These are phyloP conservation scores for Momotus momota DNA, from an alignment of 2,797 vertebrate species.

Conservation along the genomic window DNA sequence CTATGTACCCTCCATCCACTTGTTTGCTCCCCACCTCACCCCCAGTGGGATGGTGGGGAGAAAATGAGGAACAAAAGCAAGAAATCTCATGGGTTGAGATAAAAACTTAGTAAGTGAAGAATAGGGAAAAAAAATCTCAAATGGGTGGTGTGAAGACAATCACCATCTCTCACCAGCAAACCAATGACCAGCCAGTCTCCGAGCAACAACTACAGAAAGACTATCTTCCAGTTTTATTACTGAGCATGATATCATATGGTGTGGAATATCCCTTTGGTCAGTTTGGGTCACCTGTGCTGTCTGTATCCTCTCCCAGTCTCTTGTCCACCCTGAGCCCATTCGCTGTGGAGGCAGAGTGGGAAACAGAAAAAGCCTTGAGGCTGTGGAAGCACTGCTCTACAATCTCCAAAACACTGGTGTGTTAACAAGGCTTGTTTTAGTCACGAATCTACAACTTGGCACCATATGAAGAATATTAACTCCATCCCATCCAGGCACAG, in stretches of 20 bases:
- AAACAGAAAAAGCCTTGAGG: not conserved
- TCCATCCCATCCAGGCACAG: not conserved
- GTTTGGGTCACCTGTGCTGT: not conserved
- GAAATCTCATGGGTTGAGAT: not conserved
- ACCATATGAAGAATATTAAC: not conserved
- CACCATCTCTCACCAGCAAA: not conserved
- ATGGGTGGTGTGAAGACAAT: not conserved
- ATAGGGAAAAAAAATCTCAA: not conserved
- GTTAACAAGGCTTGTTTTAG: not conserved
- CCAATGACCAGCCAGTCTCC: not conserved
- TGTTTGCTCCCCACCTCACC: not conserved
- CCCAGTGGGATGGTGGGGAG: not conserved
- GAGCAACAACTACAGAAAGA: not conserved
- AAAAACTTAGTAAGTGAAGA: not conserved
- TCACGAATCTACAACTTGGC: not conserved
- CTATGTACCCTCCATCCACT: not conserved
- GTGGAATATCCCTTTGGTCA: not conserved
- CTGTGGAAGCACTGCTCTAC: not conserved
- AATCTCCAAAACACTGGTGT: not conserved
- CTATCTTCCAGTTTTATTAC: not conserved
- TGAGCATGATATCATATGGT: not conserved
- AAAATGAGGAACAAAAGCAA: not conserved
- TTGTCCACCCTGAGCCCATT: not conserved
- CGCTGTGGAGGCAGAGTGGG: accelerated
- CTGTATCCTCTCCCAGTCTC: not conserved